Conservation (phyloP, 1,140 invertebrate species). For the Neoseiulus cucumeris region DNA sequence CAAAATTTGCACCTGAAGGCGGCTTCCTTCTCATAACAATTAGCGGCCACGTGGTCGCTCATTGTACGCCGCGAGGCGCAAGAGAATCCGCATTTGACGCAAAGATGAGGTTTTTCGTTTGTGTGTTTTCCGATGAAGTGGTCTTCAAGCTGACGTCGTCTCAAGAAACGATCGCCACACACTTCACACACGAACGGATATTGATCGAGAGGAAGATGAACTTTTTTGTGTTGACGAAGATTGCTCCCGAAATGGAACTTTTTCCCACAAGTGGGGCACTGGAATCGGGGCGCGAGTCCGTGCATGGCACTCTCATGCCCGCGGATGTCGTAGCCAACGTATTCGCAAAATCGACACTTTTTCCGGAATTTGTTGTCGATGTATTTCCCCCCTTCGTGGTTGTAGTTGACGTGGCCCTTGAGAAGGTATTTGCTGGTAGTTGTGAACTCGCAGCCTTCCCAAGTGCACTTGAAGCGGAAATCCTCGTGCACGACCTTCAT, state of each 20-base stretch:
- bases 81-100: slow-evolving; percentile 11
- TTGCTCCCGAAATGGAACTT: slow-evolving; percentile 9
- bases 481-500: slow-evolving; percentile 9
- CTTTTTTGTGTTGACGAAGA: background rate
- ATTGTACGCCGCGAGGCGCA: slow-evolving; percentile 8
- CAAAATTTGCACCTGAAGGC: slow-evolving; percentile 5
- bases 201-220: background rate
- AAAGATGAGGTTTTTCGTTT: slow-evolving; percentile 6
- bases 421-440: slow-evolving; percentile 8
- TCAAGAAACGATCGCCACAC: background rate
- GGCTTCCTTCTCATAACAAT: slow-evolving; percentile 9
- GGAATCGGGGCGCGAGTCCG: background rate
- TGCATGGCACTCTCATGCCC: slow-evolving; percentile 3
- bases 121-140: slow-evolving; percentile 7
- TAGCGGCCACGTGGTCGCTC: slow-evolving; percentile 10
- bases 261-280: slow-evolving; percentile 1
- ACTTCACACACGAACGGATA: slow-evolving; percentile 5
- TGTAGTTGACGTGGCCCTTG: slow-evolving; percentile 5
- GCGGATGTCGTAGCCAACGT: slow-evolving; percentile 5
- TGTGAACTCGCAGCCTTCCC: slow-evolving; percentile 3
- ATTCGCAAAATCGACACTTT: background rate
- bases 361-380: slow-evolving; percentile 10
- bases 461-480: background rate
- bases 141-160: slow-evolving; percentile 3
- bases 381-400: slow-evolving; percentile 1